Conservation (phyloP, 2,888 invertebrate genomes). For the Plutella xylostella region DNA sequence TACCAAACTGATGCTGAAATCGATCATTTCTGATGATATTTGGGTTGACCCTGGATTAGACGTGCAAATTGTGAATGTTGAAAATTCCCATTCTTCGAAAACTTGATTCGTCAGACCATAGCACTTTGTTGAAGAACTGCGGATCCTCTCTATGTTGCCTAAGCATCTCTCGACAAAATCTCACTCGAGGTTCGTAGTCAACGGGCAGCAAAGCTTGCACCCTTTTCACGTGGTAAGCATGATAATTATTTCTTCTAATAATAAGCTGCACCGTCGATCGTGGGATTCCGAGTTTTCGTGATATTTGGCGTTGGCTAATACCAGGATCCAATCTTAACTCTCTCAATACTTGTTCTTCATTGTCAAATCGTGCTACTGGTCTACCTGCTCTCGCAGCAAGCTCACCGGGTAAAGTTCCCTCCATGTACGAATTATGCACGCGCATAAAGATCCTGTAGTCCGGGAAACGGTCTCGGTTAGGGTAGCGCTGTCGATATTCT, state of each 20-base stretch:
- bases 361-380: too few relatives aligned
- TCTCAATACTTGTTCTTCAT: too few relatives aligned
- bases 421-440: too few relatives aligned
- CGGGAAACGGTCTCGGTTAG: too few relatives aligned
- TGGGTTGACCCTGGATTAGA: constrained; percentile 5
- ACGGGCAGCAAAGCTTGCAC: neutral
- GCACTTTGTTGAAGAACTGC: constrained; percentile 1
- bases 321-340: too few relatives aligned
- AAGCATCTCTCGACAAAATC: neutral
- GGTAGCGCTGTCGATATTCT: neutral
- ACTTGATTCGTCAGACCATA: constrained; percentile 12
- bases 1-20: neutral
- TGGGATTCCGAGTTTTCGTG: neutral
- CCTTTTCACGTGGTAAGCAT: neutral
- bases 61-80: constrained; percentile 7
- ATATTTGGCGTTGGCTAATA: too few relatives aligned
- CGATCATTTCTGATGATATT: neutral
- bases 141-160: constrained; percentile 1
- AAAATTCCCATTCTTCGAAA: constrained; percentile 8
- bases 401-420: too few relatives aligned
- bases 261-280: neutral
- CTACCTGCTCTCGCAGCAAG: too few relatives aligned
- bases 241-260: neutral
- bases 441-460: too few relatives aligned
- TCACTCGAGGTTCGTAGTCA: neutral